phyloP scores from a whole-genome alignment of 2,888 invertebrate species.

The Altica lythri region DNA sequence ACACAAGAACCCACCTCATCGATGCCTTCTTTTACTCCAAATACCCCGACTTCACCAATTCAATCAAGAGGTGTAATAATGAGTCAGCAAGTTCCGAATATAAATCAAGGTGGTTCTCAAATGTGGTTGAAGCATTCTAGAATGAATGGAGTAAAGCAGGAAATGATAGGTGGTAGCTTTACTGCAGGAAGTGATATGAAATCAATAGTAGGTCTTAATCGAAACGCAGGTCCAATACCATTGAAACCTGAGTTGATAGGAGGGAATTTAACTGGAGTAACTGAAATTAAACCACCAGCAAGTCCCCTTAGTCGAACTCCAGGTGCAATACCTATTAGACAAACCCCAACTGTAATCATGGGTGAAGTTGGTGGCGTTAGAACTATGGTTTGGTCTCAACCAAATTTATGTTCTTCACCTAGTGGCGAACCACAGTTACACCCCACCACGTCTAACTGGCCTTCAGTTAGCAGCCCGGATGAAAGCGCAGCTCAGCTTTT shows the following conservation, averaged over 20 bases:
- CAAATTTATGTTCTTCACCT: constrained; percentile 54
- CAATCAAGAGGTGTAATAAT: constrained; percentile 52
- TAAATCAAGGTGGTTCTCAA: constrained; percentile 48
- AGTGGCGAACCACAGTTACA: constrained; percentile 49
- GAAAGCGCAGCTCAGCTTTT: constrained; percentile 70
- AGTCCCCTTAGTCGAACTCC: constrained; percentile 40
- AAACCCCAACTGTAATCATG: constrained; percentile 88
- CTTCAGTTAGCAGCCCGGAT: constrained; percentile 53
- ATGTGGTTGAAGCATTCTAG: constrained; percentile 61
- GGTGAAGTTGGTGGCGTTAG: constrained; percentile 88
- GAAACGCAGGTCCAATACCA: constrained; percentile 43
- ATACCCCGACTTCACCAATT: constrained; percentile 19
- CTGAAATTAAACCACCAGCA: constrained; percentile 47
- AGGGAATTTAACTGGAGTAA: constrained; percentile 49
- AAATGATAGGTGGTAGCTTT: constrained; percentile 42
- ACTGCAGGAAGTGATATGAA: constrained; percentile 51
- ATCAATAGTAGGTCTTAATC: constrained; percentile 45
- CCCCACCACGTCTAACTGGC: constrained; percentile 51
- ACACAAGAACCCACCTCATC: constrained; percentile 42
- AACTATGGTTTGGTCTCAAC: constrained; percentile 73
- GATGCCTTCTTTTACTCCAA: constrained; percentile 29
- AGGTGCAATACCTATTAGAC: constrained; percentile 59
- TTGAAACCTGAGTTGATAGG: constrained; percentile 36
- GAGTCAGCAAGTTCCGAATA: constrained; percentile 47
- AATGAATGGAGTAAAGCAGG: constrained; percentile 65